Evolutionary conservation across 1,140 invertebrate species (phyloP).

Genomic region (Dinothrombium tinctorium): DNA sequence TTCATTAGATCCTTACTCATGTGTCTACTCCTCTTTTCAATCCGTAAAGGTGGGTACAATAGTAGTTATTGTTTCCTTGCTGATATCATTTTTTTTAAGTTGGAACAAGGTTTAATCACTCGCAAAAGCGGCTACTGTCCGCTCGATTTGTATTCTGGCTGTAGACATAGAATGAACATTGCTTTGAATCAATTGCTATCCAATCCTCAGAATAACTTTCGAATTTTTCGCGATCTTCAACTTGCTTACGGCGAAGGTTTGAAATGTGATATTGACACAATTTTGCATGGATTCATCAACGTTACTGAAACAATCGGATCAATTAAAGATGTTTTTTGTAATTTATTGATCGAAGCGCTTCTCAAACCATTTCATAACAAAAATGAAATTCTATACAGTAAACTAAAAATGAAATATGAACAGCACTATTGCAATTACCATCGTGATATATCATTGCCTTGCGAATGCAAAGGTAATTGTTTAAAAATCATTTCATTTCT

Average conservation of each 20-base stretch:
- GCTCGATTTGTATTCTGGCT: constrained; percentile 16
- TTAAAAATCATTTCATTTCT: neutral
- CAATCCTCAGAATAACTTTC: constrained; percentile 17
- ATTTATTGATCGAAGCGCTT: too few species aligned
- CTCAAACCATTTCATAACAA: too few species aligned
- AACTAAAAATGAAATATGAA: too few species aligned
- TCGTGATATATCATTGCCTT: neutral
- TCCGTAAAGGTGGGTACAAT: constrained; percentile 6
- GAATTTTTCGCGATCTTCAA: constrained; percentile 13
- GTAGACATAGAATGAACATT: constrained; percentile 8
- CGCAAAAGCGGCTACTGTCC: constrained; percentile 16
- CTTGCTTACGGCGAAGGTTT: constrained; percentile 11
- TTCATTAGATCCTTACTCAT: constrained; percentile 7
- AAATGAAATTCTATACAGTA: too few species aligned
- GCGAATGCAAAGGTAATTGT: neutral
- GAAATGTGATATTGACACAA: neutral
- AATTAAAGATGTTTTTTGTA: too few species aligned
- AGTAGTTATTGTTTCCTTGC: neutral
- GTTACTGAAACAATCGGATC: too few species aligned
- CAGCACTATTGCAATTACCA: neutral
- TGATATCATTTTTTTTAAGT: neutral
- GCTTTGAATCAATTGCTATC: constrained; percentile 13
- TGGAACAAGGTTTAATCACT: neutral
- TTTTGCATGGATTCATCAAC: neutral
- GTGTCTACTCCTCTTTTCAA: constrained; percentile 14